phyloP scores from a whole-genome alignment of 2,797 vertebrate species.

The Aulostomus chinensis region DNA sequence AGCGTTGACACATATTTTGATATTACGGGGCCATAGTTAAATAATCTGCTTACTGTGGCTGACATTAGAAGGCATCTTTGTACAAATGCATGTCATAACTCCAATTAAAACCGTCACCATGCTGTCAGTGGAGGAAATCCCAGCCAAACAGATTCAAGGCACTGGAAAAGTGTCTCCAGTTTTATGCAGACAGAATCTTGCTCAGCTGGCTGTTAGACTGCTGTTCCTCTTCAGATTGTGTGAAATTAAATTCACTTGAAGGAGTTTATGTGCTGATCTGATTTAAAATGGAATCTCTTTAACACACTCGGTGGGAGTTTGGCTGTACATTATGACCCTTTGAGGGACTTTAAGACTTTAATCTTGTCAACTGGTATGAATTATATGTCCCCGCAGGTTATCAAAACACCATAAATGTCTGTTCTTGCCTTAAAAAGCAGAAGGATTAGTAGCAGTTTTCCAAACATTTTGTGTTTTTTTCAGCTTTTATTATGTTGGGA shows the following conservation, averaged over 20 bases:
- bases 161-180: not conserved
- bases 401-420: conserved; percentile 27
- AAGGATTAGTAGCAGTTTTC: too few relatives aligned
- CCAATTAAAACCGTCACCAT: conserved; percentile 50
- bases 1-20: conserved; percentile 55
- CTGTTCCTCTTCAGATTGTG: conserved; percentile 32
- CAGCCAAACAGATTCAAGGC: conserved; percentile 5
- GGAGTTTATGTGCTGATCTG: conserved; percentile 41
- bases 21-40: conserved; percentile 46
- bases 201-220: not conserved
- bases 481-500: conserved; percentile 4
- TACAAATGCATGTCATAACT: conserved; percentile 59
- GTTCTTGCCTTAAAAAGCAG: conserved; percentile 4
- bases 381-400: conserved; percentile 9
- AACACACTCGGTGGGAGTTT: conserved; percentile 13
- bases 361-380: conserved; percentile 56
- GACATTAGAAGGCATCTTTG: conserved; percentile 48
- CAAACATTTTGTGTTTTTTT: conserved; percentile 10
- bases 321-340: conserved; percentile 10
- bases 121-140: conserved; percentile 6
- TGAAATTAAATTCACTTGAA: conserved; percentile 37
- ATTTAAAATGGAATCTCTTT: conserved; percentile 65
- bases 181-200: not conserved
- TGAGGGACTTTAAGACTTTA: conserved; percentile 36
- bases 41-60: conserved; percentile 66